These are phyloP conservation scores for Dryoscopus gambensis DNA, from an alignment of 2,113 vertebrate species.

Conservation along the genomic window DNA sequence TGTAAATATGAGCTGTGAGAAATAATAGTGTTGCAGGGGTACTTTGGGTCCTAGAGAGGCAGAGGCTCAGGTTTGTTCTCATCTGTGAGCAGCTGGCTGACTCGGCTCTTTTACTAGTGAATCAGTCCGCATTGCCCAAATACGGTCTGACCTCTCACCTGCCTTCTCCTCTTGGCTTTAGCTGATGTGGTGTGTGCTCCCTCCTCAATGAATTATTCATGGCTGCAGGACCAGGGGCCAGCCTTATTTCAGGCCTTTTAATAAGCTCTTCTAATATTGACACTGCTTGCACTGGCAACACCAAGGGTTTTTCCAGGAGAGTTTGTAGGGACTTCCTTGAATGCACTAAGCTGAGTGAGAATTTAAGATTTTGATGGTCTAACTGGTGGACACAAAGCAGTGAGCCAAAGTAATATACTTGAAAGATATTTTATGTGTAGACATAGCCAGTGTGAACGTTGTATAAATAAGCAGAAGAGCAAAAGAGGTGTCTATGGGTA, in stretches of 20 bases:
- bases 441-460: background rate
- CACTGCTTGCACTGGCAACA: background rate
- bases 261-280: background rate
- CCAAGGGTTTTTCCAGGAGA: background rate
- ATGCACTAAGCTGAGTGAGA: background rate
- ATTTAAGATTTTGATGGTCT: background rate
- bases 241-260: background rate
- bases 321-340: background rate
- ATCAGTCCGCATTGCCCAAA: background rate
- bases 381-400: background rate
- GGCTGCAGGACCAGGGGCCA: background rate
- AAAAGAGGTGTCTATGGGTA: background rate
- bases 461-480: background rate
- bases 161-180: background rate
- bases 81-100: background rate
- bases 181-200: fast-evolving
- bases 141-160: background rate
- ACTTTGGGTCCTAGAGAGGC: background rate
- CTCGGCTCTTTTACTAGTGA: background rate
- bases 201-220: background rate
- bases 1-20: background rate
- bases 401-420: background rate
- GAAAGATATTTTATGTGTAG: background rate
- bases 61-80: background rate
- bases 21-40: background rate